Evolutionary conservation across 2,113 vertebrate species (phyloP).

Genomic region (Pycnonotus jocosus): DNA sequence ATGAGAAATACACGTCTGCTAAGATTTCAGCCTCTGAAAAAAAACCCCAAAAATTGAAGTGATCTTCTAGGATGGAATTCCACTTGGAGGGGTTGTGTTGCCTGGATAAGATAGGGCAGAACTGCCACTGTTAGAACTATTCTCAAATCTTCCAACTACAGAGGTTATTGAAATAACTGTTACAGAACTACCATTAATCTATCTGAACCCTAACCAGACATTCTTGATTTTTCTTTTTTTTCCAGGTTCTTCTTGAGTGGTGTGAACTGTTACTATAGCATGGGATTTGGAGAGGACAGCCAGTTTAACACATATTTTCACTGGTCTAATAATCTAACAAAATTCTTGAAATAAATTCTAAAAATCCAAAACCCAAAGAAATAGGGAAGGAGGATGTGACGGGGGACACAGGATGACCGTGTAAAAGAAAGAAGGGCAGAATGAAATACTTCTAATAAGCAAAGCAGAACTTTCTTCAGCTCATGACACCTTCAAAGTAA

Average conservation of each 20-base stretch:
- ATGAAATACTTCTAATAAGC: not conserved
- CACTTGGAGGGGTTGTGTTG: not conserved
- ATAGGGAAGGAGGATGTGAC: accelerated
- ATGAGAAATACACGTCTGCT: not conserved
- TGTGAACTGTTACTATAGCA: not conserved
- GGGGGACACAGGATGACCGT: not conserved
- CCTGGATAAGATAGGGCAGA: not conserved
- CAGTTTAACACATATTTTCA: not conserved
- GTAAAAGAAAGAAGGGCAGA: not conserved
- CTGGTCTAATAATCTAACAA: not conserved
- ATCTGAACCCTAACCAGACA: not conserved
- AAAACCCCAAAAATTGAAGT: not conserved
- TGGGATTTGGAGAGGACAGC: not conserved
- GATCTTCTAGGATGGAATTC: not conserved
- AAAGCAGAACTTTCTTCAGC: not conserved
- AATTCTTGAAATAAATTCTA: not conserved
- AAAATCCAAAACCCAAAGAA: accelerated
- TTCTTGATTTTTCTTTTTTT: not conserved
- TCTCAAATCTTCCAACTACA: not conserved
- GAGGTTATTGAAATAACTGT: not conserved
- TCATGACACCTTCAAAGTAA: not conserved
- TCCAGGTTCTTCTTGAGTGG: not conserved
- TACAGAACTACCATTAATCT: not conserved
- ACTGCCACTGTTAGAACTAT: not conserved
- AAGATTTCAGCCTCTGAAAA: not conserved